Percentiles rank a stretch among this genome's conserved stretches.
Conservation (phyloP, 2,113 vertebrate species). For the Oreochromis niloticus region DNA sequence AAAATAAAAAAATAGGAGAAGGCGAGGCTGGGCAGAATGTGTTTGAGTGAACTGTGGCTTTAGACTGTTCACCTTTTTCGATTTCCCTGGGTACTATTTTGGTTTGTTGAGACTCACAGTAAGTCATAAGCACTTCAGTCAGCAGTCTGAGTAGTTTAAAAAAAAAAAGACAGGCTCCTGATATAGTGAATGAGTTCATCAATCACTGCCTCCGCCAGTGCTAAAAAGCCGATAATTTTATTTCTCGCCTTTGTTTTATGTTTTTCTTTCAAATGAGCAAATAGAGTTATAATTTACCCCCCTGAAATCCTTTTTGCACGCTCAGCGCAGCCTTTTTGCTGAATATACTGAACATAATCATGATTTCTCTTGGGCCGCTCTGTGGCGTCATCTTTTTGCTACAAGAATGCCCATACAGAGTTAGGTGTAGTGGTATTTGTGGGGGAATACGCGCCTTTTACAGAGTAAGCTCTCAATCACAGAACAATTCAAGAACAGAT, state of each 20-base stretch:
- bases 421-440: neutral
- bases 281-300: neutral
- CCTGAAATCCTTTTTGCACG: neutral
- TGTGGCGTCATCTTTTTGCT: neutral
- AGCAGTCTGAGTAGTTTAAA: neutral
- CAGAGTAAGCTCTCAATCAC: neutral
- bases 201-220: neutral
- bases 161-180: neutral
- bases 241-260: neutral
- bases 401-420: neutral
- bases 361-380: neutral
- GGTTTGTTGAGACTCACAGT: accelerated
- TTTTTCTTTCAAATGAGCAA: neutral
- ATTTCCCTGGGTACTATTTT: neutral
- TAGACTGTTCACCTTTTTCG: neutral
- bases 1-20: neutral
- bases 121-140: neutral
- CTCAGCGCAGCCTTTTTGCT: neutral
- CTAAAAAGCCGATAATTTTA: neutral
- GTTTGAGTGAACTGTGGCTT: neutral
- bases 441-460: neutral
- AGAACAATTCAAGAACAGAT: neutral
- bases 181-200: neutral
- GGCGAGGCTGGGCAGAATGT: neutral
- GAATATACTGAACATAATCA: neutral